Evolutionary conservation across 2,113 vertebrate species (phyloP), one percentile per base, ranked within the genome.

Genomic region (Platysteira castanea): DNA sequence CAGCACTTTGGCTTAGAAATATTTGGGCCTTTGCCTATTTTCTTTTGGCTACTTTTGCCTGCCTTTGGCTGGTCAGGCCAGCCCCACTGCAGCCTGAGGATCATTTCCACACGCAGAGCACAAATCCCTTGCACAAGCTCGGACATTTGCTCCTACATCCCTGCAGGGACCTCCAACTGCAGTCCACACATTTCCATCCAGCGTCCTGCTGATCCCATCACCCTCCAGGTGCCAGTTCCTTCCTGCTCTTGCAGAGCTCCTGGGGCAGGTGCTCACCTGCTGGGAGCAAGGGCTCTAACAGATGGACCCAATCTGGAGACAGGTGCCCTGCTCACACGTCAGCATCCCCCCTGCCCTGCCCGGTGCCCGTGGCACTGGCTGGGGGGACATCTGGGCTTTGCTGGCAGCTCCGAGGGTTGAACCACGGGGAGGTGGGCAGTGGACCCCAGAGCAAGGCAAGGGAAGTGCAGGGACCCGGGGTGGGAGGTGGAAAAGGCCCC

Each of bases 221-320:
- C 28, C 47, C 73, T 46, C 14, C 70, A 50, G 46, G 26, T 35
- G 71, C 82, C 85, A 61, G 37, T 3, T 79, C 53, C 92, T 7
- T 50, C 47, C 77, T 82, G 75, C 54, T 56, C 64, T 8, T 23
- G 52, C 30, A 69, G 74, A 31, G 60, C 77, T 84, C 81, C 94
- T 56, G 69, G 49, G 39, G 56, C 2, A 39, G 63, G 22, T 18
- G 46, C 63, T 89, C 81, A 56, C 78, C 80, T 52, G 70, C 64
- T 15, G 50, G 13, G 20, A 53, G 39, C 33, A 50, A 15, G 83
- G 50, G 84, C 78, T 3, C 10, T 11, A 44, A 83, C 93, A 96
- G 96, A 96, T 90, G 95, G 94, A 60, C 71, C 47, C 12, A 22
- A 11, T 11, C 67, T 67, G 89, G 70, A 59, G 87, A 78, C 35